Percentiles rank a stretch among this genome's conserved stretches.
Conservation (phyloP, 2,797 vertebrate species). For the Urophycis tenuis region DNA sequence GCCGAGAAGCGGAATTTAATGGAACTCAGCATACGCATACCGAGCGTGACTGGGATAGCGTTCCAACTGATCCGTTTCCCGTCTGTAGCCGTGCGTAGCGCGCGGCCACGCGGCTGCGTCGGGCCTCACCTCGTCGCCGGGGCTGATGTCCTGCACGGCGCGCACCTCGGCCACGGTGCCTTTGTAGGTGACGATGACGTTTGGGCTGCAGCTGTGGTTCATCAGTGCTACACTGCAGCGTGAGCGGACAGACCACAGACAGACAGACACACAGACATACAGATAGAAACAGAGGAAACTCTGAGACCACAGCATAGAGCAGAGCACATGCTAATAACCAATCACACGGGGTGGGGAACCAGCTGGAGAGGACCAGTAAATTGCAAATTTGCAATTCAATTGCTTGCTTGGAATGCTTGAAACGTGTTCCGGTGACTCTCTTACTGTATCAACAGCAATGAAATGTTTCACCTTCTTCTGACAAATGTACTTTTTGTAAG, state of each 20-base stretch:
- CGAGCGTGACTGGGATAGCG: neutral
- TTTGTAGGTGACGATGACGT: conserved; percentile 96
- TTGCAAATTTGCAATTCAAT: no score
- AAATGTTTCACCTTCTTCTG: no score
- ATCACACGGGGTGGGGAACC: neutral
- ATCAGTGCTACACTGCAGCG: conserved; percentile 85
- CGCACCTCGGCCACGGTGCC: conserved; percentile 90
- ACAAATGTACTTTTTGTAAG: no score
- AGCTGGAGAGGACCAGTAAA: neutral
- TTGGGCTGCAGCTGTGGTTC: conserved; percentile 98
- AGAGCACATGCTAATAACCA: neutral
- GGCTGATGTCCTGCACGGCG: conserved; percentile 84
- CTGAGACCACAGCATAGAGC: neutral
- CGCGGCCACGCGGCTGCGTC: neutral
- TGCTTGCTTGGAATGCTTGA: no score
- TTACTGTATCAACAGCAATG: no score
- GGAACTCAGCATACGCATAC: neutral
- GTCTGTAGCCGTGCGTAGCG: neutral
- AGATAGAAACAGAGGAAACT: neutral
- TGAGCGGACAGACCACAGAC: neutral
- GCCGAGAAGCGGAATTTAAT: neutral
- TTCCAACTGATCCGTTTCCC: neutral
- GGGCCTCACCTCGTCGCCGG: conserved; percentile 84
- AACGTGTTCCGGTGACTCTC: no score
- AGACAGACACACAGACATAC: neutral